Evolutionary conservation across 2,888 invertebrate genomes (phyloP), one percentile per base, ranked within the genome.

Genomic region (Caenorhabditis uteleia): DNA sequence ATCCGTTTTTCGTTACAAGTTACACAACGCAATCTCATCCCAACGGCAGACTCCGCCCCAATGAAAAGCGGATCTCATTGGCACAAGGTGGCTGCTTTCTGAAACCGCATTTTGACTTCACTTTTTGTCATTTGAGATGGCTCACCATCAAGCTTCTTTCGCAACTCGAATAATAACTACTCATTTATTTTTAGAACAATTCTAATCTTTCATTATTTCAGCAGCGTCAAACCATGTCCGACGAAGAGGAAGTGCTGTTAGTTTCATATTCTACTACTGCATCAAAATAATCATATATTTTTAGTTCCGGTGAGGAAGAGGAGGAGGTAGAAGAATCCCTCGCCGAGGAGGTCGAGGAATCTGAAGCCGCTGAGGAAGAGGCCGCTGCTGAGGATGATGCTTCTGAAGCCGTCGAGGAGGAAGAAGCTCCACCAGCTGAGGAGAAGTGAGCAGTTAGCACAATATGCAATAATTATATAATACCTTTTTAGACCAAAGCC

Each of bases 261-360:
- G 76, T 73, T 56, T 6, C n/a, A 29, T 43, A 18, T 29, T 25
- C 33, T 23, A 21, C n/a, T 21, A 47, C 16, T 23, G n/a, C 21
- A 16, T 21, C 18, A n/a, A 7, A 26, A 27, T n/a, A 3, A 27
- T 31, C 7, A 43, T 29, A 8, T 25, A 23, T 31, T 65, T 72
- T 26, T 59, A 79, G 79, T 62, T 75, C 77, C 62, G 79, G 77
- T 65, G 79, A 79, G 68, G 78, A 78, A 68, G 77, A 76, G 71
- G 78, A 79, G 55, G 78, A 73, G 60, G 74, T 72, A 33, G 70
- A 68, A 39, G 76, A 69, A 57, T 58, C 58, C 49, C 51, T 57
- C 40, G 69, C 65, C 65, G 69, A 66, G 46, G 69, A 65, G 47
- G 50, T 53, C 38, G 66, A 66, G 38, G 69, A 65, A 43, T 53